These are phyloP conservation scores for Pygoscelis antarcticus DNA, from an alignment of 2,113 vertebrate genomes.

Conservation along the genomic window DNA sequence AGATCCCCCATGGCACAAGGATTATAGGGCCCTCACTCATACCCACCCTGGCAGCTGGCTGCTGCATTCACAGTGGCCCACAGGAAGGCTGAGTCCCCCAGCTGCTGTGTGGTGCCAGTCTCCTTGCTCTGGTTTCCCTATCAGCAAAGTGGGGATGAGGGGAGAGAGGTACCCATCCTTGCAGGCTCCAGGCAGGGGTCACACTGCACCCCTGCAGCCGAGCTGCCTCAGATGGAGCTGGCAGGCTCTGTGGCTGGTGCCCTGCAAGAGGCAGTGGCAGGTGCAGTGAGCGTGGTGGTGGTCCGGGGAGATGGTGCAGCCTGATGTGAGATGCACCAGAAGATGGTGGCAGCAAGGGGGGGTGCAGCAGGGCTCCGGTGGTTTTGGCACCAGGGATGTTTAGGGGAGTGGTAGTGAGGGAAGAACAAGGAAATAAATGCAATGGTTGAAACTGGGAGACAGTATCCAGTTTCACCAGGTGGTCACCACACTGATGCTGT, in stretches of 20 bases:
- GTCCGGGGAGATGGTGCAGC: neutral
- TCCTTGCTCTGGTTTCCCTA: neutral
- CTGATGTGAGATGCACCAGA: neutral
- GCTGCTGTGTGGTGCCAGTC: neutral
- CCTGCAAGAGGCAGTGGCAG: neutral
- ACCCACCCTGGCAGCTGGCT: neutral
- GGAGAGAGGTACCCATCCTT: neutral
- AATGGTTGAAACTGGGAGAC: neutral
- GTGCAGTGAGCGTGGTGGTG: neutral
- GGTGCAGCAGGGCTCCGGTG: neutral
- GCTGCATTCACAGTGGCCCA: neutral
- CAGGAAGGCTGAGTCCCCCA: neutral
- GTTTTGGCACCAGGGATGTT: neutral
- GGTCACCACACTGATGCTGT: neutral
- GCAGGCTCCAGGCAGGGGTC: neutral
- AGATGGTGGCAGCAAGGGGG: neutral
- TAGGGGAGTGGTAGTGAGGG: neutral
- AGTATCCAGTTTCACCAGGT: neutral
- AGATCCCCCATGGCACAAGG: neutral
- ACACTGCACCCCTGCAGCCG: neutral
- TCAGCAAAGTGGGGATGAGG: neutral
- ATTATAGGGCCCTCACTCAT: neutral
- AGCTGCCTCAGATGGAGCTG: neutral
- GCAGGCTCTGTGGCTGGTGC: neutral
- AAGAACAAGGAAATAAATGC: neutral